Percentiles rank a stretch among this genome's conserved stretches.
These are phyloP conservation scores for Ormyrus nitidulus DNA, from an alignment of 2,888 invertebrate genomes.

Conservation along the genomic window DNA sequence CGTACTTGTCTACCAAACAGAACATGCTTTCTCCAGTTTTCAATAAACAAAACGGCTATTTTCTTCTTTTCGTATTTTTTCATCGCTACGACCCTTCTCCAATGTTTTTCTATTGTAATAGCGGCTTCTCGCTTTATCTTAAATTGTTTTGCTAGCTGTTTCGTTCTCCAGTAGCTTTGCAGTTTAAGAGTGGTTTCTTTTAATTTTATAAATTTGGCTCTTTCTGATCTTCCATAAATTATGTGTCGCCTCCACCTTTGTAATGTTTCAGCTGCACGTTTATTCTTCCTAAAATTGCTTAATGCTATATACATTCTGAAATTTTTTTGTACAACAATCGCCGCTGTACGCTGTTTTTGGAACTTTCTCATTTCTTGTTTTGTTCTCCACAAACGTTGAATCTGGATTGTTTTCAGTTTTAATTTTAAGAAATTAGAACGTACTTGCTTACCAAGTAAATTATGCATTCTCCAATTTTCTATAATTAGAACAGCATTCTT, in stretches of 20 bases:
- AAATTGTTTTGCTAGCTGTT: background rate
- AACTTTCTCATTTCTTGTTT: constrained; percentile 17
- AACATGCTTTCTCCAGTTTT: constrained; percentile 59
- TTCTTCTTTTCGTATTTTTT: constrained; percentile 56
- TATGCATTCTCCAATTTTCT: constrained; percentile 59
- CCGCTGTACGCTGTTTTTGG: constrained; percentile 55
- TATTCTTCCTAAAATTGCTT: constrained; percentile 54
- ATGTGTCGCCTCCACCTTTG: constrained; percentile 33
- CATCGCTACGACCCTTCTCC: constrained; percentile 62
- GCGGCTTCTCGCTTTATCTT: constrained; percentile 61
- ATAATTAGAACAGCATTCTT: constrained; percentile 59
- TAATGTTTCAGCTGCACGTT: constrained; percentile 37
- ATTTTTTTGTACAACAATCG: constrained; percentile 68
- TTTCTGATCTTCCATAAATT: background rate
- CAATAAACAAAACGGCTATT: constrained; percentile 60
- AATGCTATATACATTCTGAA: constrained; percentile 73
- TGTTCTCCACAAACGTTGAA: constrained; percentile 32
- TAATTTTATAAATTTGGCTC: constrained; percentile 1
- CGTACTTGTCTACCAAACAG: constrained; percentile 31
- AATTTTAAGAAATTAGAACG: constrained; percentile 53
- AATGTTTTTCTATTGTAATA: constrained; percentile 73
- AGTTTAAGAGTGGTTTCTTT: constrained; percentile 5
- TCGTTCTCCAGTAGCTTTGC: constrained; percentile 37
- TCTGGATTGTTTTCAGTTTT: background rate
- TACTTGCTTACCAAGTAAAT: constrained; percentile 15